A percentile compares a stretch with the other conserved stretches of the same genome.
These are phyloP conservation scores for Rhynchonycteris naso DNA, from an alignment of 2,797 vertebrate species.

Conservation along the genomic window DNA sequence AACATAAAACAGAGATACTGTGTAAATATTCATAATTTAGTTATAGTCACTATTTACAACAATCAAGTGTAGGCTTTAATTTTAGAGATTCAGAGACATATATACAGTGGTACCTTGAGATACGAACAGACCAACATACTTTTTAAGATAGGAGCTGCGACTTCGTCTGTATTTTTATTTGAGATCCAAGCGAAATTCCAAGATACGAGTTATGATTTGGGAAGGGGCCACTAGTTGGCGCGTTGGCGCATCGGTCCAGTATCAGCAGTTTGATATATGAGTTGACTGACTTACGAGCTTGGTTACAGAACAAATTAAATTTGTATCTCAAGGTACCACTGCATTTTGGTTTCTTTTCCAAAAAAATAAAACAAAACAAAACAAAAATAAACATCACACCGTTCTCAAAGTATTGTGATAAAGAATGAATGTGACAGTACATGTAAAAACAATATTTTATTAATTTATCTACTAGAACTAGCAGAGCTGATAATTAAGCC, in stretches of 20 bases:
- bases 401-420: background rate
- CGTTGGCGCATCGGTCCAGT: too few species aligned
- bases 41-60: background rate
- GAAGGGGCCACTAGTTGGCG: too few species aligned
- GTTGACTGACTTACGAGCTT: too few species aligned
- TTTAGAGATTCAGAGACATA: background rate
- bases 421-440: background rate
- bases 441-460: background rate
- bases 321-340: too few species aligned
- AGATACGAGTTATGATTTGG: too few species aligned
- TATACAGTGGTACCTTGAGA: too few species aligned
- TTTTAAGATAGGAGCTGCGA: too few species aligned
- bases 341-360: background rate
- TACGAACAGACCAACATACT: too few species aligned
- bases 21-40: background rate
- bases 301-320: too few species aligned
- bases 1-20: conserved; percentile 16
- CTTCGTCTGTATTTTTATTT: too few species aligned
- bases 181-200: too few species aligned
- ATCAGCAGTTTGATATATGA: too few species aligned
- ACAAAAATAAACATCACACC: background rate
- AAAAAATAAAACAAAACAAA: background rate
- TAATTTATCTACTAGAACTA: background rate
- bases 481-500: background rate
- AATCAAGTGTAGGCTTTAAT: background rate